Conservation (phyloP, 1,140 invertebrate genomes). For the Archivesica marissinica region DNA sequence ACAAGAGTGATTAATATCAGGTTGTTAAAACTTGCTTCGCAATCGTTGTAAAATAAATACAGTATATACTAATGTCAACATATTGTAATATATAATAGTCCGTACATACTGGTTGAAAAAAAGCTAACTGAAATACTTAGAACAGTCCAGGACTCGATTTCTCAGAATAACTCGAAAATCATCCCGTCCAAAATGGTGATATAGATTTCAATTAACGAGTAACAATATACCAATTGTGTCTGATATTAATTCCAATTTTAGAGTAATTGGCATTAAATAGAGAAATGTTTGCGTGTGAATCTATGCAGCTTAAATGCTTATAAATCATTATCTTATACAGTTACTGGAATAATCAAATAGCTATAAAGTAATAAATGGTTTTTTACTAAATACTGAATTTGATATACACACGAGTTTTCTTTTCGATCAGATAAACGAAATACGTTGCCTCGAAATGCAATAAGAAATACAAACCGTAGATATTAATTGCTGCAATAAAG, state of each 20-base stretch:
- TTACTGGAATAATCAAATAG: constrained; percentile 22
- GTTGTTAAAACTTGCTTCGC: no score
- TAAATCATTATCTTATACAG: neutral
- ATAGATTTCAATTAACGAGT: constrained; percentile 36
- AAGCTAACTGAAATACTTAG: no score
- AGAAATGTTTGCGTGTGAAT: constrained; percentile 19
- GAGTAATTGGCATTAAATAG: constrained; percentile 41
- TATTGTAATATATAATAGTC: no score
- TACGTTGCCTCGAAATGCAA: neutral
- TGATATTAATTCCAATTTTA: constrained; percentile 5
- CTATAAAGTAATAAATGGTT: constrained; percentile 35
- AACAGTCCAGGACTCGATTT: no score
- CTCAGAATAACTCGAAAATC: constrained; percentile 15
- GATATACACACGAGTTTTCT: constrained; percentile 14
- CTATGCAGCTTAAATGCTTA: neutral
- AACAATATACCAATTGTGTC: constrained; percentile 21
- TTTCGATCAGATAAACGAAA: neutral
- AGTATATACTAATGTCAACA: no score
- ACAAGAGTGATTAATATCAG: no score
- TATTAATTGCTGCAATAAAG: no score
- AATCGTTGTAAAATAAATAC: no score
- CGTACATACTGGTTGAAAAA: no score
- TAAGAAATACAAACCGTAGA: neutral
- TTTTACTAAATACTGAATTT: constrained; percentile 25
- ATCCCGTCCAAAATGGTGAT: constrained; percentile 3